Evolutionary conservation across 92 coral and sea anemone genomes (phyloP), one percentile per base, ranked within the genome.

Genomic region (Palythoa grandiflora): DNA sequence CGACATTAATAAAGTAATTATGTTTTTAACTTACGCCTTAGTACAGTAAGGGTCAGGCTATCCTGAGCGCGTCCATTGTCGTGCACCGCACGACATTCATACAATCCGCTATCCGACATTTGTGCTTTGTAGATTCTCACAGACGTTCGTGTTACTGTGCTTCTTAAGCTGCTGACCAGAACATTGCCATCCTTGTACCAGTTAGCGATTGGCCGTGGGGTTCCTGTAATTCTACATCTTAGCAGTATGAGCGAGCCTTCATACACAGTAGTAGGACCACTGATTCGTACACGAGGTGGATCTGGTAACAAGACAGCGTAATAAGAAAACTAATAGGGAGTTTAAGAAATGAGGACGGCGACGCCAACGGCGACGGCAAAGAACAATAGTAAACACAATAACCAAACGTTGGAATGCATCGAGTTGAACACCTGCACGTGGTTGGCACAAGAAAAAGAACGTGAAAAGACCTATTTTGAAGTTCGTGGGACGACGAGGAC

Each of bases 141-240:
- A 57, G 71, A 48, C 2, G 79, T 77, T 2, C 89, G 14, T 19
- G 86, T 71, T 1, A 93, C 90, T 9, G 70, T 52, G 19, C 88
- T 83, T 13, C 93, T 80, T 0, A 50, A 80, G n/a, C 71, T 83
- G 20, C 75, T 84, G 40, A 52, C 60, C 13, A 84, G 52, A 0
- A 92, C 15, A 6, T 13, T 68, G 10, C 91, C 87, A 40, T 91
- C 91, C 50, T 95, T 97, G 89, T 88, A 95, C 99, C 99, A 97
- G 76, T 88, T 78, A 20, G 89, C 96, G 8, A 68, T 81, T 1
- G 99, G 99, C 75, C 85, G 83, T 28, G 99, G 99, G 70, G n/a
- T 93, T 1, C 99, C 99, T 84, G 85, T 87, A 61, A 86, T 80
- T 11, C 4, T 66, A 38, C 99, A 97, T 61, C 87, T 71, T 77